Evolutionary conservation across 2,113 vertebrate species (phyloP).

Genomic region (Anseranas semipalmata): DNA sequence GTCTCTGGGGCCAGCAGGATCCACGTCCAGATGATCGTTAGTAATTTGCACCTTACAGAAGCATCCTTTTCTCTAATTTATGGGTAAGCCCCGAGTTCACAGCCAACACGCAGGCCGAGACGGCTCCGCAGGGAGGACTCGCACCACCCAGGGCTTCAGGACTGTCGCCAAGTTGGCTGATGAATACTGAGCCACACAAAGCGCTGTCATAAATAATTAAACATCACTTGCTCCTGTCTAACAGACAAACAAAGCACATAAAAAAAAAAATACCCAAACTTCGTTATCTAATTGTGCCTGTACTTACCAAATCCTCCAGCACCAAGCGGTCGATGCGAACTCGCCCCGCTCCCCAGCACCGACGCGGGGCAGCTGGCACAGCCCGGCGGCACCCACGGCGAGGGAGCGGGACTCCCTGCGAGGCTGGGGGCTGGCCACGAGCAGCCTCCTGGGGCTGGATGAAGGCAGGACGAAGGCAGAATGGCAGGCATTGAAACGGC

Average conservation of each 20-base stretch:
- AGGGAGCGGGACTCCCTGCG: background rate
- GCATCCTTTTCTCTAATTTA: background rate
- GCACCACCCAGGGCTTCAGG: rapidly evolving
- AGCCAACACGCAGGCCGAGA: background rate
- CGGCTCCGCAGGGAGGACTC: background rate
- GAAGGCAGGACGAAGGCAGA: background rate
- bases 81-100: rapidly evolving
- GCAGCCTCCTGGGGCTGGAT: background rate
- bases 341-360: background rate
- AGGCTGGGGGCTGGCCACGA: rapidly evolving
- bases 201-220: background rate
- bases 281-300: background rate
- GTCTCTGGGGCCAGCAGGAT: background rate
- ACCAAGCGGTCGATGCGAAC: rapidly evolving
- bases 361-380: too few relatives aligned
- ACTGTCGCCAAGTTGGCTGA: background rate
- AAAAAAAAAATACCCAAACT: background rate
- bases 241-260: background rate
- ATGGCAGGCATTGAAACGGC: background rate
- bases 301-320: background rate
- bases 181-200: background rate
- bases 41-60: background rate
- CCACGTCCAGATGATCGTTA: background rate
- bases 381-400: too few relatives aligned
- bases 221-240: background rate